phyloP scores from a whole-genome alignment of 2,888 invertebrate species.

The Lamproptera curius region DNA sequence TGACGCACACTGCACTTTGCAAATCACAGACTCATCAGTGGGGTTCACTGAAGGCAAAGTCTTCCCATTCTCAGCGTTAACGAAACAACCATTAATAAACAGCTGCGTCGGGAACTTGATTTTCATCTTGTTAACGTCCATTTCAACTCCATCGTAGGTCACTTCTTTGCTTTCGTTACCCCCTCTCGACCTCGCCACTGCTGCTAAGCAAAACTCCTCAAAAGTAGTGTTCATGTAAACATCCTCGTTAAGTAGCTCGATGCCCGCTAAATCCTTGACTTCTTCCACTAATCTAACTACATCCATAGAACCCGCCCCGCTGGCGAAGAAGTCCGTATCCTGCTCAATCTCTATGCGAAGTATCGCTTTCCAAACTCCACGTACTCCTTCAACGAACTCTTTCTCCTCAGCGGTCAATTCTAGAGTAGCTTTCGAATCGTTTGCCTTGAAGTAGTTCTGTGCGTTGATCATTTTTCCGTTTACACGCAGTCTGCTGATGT shows the following conservation, averaged over 20 bases:
- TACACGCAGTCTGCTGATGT: conserved; percentile 86
- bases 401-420: conserved; percentile 87
- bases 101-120: conserved; percentile 92
- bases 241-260: conserved; percentile 91
- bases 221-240: conserved; percentile 96
- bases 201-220: conserved; percentile 85
- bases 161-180: conserved; percentile 74
- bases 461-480: conserved; percentile 91
- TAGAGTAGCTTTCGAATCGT: conserved; percentile 71
- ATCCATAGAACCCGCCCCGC: conserved; percentile 99
- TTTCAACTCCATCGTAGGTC: conserved; percentile 85
- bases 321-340: conserved; percentile 93
- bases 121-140: conserved; percentile 90
- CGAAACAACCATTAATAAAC: conserved; percentile 94
- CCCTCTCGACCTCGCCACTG: conserved; percentile 83
- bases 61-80: conserved; percentile 84
- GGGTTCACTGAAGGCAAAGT: conserved; percentile 88
- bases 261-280: conserved; percentile 87
- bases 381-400: conserved; percentile 79
- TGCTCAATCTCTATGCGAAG: conserved; percentile 85
- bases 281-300: conserved; percentile 96
- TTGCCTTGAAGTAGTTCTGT: conserved; percentile 85
- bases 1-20: conserved; percentile 85
- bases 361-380: conserved; percentile 90
- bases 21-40: conserved; percentile 88